Evolutionary conservation across 2,888 invertebrate genomes (phyloP).

Genomic region (Pollenia labialis): DNA sequence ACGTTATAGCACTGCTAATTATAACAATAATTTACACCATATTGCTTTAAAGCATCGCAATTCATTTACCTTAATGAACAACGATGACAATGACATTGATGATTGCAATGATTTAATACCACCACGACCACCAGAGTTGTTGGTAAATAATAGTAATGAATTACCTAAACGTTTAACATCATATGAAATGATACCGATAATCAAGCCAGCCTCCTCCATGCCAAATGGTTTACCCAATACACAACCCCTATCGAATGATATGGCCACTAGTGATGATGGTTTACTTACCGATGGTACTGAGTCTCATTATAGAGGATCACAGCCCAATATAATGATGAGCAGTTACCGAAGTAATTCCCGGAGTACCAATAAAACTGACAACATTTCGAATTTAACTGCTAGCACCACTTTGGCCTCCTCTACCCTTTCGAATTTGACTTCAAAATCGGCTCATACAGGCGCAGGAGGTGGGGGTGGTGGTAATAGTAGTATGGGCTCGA

Average conservation of each 20-base stretch:
- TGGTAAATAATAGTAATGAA: slow-evolving; percentile 69
- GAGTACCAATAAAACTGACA: slow-evolving; percentile 73
- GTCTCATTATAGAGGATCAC: slow-evolving; percentile 80
- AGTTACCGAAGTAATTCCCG: slow-evolving; percentile 50
- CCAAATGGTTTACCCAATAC: slow-evolving; percentile 80
- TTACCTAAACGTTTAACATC: slow-evolving; percentile 77
- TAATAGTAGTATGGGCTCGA: slow-evolving; percentile 32
- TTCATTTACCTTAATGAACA: slow-evolving; percentile 76
- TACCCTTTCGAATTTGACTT: slow-evolving; percentile 74
- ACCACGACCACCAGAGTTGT: slow-evolving; percentile 80
- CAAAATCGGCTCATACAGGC: slow-evolving; percentile 47
- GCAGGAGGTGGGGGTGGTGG: slow-evolving; percentile 22
- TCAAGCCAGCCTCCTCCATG: slow-evolving; percentile 83
- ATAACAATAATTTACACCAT: slow-evolving; percentile 40
- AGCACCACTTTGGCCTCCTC: slow-evolving; percentile 74
- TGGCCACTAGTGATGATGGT: slow-evolving; percentile 58
- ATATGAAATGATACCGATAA: slow-evolving; percentile 81
- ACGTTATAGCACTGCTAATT: slow-evolving; percentile 77
- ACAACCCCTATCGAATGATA: slow-evolving; percentile 61
- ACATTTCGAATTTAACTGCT: slow-evolving; percentile 78
- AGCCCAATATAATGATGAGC: slow-evolving; percentile 79
- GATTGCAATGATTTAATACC: slow-evolving; percentile 77
- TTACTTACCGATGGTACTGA: slow-evolving; percentile 72
- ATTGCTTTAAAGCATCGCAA: slow-evolving; percentile 74
- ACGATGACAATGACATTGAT: slow-evolving; percentile 56